Evolutionary conservation across 2,113 vertebrate species (phyloP), one percentile per base, ranked within the genome.

Genomic region (Propithecus coquereli): DNA sequence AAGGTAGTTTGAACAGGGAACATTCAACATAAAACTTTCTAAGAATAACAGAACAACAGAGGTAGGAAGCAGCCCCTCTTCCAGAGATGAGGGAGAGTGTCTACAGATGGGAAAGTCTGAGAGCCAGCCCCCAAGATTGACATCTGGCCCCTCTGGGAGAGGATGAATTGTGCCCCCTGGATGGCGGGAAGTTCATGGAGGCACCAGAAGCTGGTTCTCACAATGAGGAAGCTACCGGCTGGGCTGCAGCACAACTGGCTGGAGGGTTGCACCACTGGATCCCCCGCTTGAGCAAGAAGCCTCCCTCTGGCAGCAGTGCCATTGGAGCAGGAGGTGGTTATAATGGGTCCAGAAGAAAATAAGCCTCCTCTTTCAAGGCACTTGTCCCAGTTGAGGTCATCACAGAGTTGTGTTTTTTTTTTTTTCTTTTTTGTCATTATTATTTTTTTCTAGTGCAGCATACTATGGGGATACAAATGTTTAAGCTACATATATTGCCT

Each of bases 21-120:
- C 20, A 80, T 57, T 80, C 17, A 80, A 37, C n/a, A 23, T 57
- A 25, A 54, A 54, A 14, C 13, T 79, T 3, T 14, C 34, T 81
- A 37, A 20, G 14, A 40, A 59, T 27, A 23, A 8, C 30, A 27
- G 65, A 54, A 57, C 14, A 16, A 2, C 18, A 45, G 37, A n/a
- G 5, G 40, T 6, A 8, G 12, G 59, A 12, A 45, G 9, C 22
- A 13, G 14, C 43, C 2, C 0, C 30, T 25, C 3, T 37, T 57
- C 54, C 23, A 20, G 66, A 59, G n/a, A 5, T 10, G 6, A 37
- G 40, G 65, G 12, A 10, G 65, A 30, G 9, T 12, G 5, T 11
- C 63, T 25, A 14, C 9, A 6, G 45, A 59, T 1, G 40, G 54
- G 10, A 52, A 47, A 30, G 6, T 27, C 23, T 18, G 9, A 65